Evolutionary conservation across 92 coral and sea anemone genomes (phyloP), one percentile per base, ranked within the genome.

Genomic region (Bergia puertoricense): DNA sequence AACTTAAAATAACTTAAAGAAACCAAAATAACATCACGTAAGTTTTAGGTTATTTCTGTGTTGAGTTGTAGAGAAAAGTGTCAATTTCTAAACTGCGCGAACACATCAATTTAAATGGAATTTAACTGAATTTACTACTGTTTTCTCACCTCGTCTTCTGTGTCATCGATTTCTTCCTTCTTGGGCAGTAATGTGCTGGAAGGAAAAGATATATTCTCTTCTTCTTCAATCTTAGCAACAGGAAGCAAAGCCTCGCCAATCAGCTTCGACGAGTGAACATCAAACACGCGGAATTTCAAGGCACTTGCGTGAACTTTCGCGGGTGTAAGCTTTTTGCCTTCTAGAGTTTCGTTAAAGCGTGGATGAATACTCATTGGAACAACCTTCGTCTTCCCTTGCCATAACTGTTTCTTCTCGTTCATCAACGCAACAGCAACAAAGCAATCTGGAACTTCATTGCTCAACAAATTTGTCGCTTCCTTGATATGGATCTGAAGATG

Each of bases 221-320:
- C 76, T 45, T 69, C 59, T 46, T 84, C 87, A 0, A 84, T 84
- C 40, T 82, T 96, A n/a, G 95, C 92, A 16, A 97, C 88, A 2
- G 92, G 76, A 36, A 91, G 93, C 20, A 77, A 89, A 5, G 93
- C 90, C 38, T 95, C 98, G n/a, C 99, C 97, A 15, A 93, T 92
- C 38, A 92, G 42, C 39, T 82, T 84, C 11, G 91, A 86, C 0
- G 93, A 85, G 5, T 76, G 86, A 44, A 91, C 92, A 42, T 97
- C 93, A 74, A 94, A 82, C 8, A 97, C 91, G 77, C 90, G 91
- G 11, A 97, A 92, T 62, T 88, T 92, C 72, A 97, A 81, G 14
- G 83, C 30, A 13, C 97, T 90, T 14, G 77, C 94, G 51, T 86
- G 93, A 78, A 97, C 90, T 80, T 89, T 93, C 2, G 88, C 90